These are phyloP conservation scores for Virgularia gustaviana DNA, from an alignment of 92 coral and sea anemone species.

Conservation along the genomic window DNA sequence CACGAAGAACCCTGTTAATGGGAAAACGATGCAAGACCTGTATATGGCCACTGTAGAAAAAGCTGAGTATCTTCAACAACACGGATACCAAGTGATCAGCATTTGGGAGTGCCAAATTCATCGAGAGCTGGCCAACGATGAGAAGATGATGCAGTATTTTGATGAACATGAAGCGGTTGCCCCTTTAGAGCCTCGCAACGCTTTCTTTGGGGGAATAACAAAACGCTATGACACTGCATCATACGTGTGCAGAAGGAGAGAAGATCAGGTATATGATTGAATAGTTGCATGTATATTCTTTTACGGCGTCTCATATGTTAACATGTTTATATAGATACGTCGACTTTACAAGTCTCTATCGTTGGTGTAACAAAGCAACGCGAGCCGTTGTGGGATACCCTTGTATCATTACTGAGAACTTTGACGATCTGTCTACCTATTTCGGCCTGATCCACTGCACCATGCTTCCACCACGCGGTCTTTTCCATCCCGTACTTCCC, in stretches of 20 bases:
- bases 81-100: conserved; percentile 25
- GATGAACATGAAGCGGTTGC: conserved; percentile 15
- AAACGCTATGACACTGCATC: conserved; percentile 29
- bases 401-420: conserved; percentile 28
- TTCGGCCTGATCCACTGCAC: conserved; percentile 56
- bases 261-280: background rate
- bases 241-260: conserved; percentile 25
- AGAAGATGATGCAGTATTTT: conserved; percentile 19
- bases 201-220: conserved; percentile 38
- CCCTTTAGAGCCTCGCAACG: conserved; percentile 44
- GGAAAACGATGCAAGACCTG: too few relatives aligned
- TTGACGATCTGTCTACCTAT: conserved; percentile 34
- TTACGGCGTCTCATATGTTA: background rate
- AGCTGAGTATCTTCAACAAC: too few relatives aligned
- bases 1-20: too few relatives aligned
- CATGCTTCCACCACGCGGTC: conserved; percentile 51
- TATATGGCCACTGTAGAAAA: too few relatives aligned
- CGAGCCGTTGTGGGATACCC: conserved; percentile 40
- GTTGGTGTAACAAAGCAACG: conserved; percentile 23
- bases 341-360: conserved; percentile 22
- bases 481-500: conserved; percentile 62
- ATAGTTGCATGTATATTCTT: background rate
- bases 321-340: background rate
- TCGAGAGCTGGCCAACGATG: background rate
- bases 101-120: conserved; percentile 53